phyloP scores from a whole-genome alignment of 2,888 invertebrate genomes.

The Tortricodes alternella region DNA sequence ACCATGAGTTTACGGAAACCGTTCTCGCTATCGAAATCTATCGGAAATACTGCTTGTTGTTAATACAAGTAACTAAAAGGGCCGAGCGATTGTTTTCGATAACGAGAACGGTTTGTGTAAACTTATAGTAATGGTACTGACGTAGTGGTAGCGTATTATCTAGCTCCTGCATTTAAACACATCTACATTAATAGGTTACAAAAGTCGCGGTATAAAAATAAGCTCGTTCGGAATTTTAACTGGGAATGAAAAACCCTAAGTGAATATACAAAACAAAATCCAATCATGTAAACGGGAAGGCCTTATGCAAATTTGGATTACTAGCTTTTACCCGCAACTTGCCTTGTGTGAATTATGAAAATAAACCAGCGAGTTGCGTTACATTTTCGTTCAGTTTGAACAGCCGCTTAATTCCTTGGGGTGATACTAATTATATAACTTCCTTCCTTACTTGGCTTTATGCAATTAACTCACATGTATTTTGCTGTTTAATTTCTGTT shows the following conservation, averaged over 20 bases:
- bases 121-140: no score
- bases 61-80: no score
- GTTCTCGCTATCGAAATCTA: no score
- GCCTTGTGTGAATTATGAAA: constrained; percentile 6
- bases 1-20: no score
- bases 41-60: no score
- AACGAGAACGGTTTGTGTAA: no score
- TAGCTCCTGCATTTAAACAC: no score
- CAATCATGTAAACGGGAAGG: constrained; percentile 3
- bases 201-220: not conserved
- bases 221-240: not conserved
- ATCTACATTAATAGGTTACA: no score
- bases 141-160: no score
- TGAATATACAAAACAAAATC: not conserved
- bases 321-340: constrained; percentile 6
- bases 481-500: constrained; percentile 10
- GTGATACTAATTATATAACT: constrained; percentile 27
- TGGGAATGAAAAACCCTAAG: not conserved
- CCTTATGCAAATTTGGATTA: constrained; percentile 14
- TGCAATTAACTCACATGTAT: constrained; percentile 25
- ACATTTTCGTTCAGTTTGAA: constrained; percentile 19
- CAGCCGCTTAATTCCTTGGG: constrained; percentile 25
- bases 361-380: constrained; percentile 3
- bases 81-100: no score
- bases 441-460: constrained; percentile 18